Evolutionary conservation across 2,888 invertebrate genomes (phyloP).

Genomic region (Eupeodes latifasciatus): DNA sequence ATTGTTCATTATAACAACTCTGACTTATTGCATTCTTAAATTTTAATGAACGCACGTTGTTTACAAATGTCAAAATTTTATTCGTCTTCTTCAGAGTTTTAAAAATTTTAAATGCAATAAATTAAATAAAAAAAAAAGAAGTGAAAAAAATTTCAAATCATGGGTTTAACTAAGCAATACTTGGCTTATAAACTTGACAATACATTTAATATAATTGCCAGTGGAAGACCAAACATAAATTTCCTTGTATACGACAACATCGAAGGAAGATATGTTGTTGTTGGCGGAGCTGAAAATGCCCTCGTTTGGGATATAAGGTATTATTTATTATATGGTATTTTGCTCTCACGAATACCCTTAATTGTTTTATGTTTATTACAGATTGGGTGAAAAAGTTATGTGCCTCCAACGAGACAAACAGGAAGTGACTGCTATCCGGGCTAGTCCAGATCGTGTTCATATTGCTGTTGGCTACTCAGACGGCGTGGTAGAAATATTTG

Average conservation of each 20-base stretch:
- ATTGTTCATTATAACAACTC: too few species aligned
- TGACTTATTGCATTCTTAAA: too few species aligned
- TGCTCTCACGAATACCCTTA: not conserved
- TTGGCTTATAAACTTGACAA: slow-evolving; percentile 93
- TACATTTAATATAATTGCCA: slow-evolving; percentile 94
- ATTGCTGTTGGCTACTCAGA: slow-evolving; percentile 96
- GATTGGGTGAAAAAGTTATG: slow-evolving; percentile 87
- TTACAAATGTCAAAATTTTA: slow-evolving; percentile 58
- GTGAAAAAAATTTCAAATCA: slow-evolving; percentile 81
- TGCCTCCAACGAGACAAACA: slow-evolving; percentile 92
- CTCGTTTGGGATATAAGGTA: slow-evolving; percentile 96
- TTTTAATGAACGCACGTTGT: slow-evolving; percentile 49
- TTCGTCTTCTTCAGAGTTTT: not conserved
- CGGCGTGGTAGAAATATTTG: slow-evolving; percentile 93
- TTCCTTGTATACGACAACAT: slow-evolving; percentile 91
- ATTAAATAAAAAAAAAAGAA: not conserved
- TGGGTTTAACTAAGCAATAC: slow-evolving; percentile 98
- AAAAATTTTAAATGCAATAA: not conserved
- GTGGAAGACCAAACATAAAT: slow-evolving; percentile 90
- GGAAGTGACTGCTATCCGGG: slow-evolving; percentile 90
- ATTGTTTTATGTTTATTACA: slow-evolving; percentile 67
- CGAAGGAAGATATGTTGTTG: slow-evolving; percentile 93
- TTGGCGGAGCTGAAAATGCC: slow-evolving; percentile 97
- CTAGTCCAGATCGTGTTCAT: slow-evolving; percentile 90
- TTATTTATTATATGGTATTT: slow-evolving; percentile 38